Evolutionary conservation across 1,140 invertebrate species (phyloP), one percentile per base, ranked within the genome.

Genomic region (Drosophila orosa): DNA sequence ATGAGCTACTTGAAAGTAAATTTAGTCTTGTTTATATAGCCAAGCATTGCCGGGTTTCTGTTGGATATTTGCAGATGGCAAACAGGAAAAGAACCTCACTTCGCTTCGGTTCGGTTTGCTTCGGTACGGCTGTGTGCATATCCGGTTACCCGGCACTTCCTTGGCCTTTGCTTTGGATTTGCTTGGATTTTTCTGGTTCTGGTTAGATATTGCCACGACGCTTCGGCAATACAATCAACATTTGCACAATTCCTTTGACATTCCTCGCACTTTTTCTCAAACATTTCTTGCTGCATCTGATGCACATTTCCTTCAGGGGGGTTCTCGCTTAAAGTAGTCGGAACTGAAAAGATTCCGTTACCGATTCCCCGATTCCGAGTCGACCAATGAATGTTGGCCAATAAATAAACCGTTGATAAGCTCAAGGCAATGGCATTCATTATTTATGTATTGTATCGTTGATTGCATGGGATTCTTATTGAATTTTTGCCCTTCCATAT

Each of bases 371-470:
- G n/a, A 29, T 19, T 40, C 52, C 37, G 27, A 44, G 50, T 35
- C 62, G 47, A 37, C 40, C 35, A 24, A 50, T 63, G 60, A 40
- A 63, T 68, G 75, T 56, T 82, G 81, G 61, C 74, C 78, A 87
- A 87, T 83, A 86, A 86, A 87, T 79, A 87, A 86, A 65, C 62
- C 83, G 60, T 87, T 87, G 83, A 87, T 86, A 86, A 83, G 74
- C 83, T 72, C 75, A 72, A 79, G 76, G 84, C 84, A 77, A 71
- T 83, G 83, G 84, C 66, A 86, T 86, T 87, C 84, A 89, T 89
- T 86, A 76, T 77, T 83, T 83, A 79, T 87, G 83, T 89, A 87
- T 85, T 85, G 82, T 67, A 48, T 52, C 62, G 78, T 65, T 87
- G 82, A 85, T 85, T 85, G 83, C 79, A 76, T 61, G 57, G 60